Conservation (phyloP, 64 coral and sea anemone genomes). For the Catalaphyllia jardinei region DNA sequence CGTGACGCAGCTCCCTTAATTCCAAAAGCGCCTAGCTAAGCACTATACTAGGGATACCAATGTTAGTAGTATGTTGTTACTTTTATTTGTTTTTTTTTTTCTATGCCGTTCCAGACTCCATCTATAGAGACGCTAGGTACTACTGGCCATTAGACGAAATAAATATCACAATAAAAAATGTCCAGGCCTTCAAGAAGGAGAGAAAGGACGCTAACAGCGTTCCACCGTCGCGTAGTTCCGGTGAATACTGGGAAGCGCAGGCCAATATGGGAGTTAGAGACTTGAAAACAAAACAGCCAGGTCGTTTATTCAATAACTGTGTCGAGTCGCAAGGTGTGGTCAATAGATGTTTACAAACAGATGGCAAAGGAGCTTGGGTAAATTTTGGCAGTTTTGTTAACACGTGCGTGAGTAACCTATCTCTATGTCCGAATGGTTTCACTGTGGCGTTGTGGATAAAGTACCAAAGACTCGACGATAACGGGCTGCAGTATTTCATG, state of each 20-base stretch:
- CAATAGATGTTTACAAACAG: conserved; percentile 66
- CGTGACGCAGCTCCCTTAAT: too few relatives aligned
- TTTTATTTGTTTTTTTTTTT: conserved; percentile 1
- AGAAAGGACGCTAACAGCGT: conserved; percentile 5
- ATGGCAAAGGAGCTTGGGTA: conserved; percentile 86
- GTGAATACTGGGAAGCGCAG: conserved; percentile 57
- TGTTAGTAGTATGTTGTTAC: neutral
- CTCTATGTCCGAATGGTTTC: conserved; percentile 73
- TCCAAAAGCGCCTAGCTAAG: too few relatives aligned
- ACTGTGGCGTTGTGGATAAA: conserved; percentile 93
- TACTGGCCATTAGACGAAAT: conserved; percentile 92
- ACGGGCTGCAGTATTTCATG: conserved; percentile 76
- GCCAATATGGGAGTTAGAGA: conserved; percentile 61
- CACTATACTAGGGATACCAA: too few relatives aligned
- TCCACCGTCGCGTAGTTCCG: neutral
- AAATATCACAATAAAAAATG: conserved; percentile 62
- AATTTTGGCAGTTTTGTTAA: conserved; percentile 84
- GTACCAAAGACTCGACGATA: conserved; percentile 45
- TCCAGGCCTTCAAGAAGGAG: neutral
- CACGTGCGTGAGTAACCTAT: conserved; percentile 87
- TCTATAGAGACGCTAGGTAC: conserved; percentile 78
- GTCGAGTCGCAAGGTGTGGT: conserved; percentile 34
- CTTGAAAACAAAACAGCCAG: conserved; percentile 42
- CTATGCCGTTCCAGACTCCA: conserved; percentile 62
- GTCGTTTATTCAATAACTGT: conserved; percentile 62